Evolutionary conservation across 2,113 vertebrate species (phyloP).

Genomic region (Megaceryle torquata): DNA sequence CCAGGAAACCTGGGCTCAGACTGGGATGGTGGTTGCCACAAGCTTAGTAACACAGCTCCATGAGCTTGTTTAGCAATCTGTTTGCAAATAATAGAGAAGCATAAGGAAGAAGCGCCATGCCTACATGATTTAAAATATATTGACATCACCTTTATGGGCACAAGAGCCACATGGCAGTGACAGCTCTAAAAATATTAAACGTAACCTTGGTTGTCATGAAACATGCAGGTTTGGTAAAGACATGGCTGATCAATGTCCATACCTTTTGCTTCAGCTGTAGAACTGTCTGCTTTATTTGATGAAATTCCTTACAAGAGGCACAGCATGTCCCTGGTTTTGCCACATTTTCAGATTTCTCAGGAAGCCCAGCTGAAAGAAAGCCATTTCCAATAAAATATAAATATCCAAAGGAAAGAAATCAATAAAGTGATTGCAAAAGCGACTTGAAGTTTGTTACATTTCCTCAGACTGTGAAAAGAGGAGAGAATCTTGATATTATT

Average conservation of each 20-base stretch:
- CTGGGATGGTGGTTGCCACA: background rate
- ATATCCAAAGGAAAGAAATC: background rate
- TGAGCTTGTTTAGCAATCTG: background rate
- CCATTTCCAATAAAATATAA: background rate
- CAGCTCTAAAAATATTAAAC: background rate
- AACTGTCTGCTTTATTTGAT: conserved; percentile 92
- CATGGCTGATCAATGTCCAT: background rate
- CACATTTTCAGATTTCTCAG: conserved; percentile 84
- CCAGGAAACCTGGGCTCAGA: background rate
- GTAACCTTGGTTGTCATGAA: background rate
- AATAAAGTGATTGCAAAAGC: background rate
- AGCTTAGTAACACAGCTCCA: background rate
- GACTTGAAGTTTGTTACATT: background rate
- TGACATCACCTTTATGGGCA: background rate
- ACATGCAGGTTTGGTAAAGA: background rate
- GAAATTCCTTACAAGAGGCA: conserved; percentile 91
- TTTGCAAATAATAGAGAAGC: background rate
- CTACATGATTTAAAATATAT: background rate
- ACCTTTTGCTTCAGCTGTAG: conserved; percentile 96
- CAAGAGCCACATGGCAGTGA: background rate
- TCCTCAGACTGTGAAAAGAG: background rate
- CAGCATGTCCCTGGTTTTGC: conserved; percentile 85
- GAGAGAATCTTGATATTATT: background rate
- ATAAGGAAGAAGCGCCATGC: background rate
- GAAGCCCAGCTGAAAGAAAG: conserved; percentile 75